A percentile compares a stretch with the other conserved stretches of the same genome.
Evolutionary conservation across 2,888 invertebrate species (phyloP).

Genomic region (Macrophya alboannulata): DNA sequence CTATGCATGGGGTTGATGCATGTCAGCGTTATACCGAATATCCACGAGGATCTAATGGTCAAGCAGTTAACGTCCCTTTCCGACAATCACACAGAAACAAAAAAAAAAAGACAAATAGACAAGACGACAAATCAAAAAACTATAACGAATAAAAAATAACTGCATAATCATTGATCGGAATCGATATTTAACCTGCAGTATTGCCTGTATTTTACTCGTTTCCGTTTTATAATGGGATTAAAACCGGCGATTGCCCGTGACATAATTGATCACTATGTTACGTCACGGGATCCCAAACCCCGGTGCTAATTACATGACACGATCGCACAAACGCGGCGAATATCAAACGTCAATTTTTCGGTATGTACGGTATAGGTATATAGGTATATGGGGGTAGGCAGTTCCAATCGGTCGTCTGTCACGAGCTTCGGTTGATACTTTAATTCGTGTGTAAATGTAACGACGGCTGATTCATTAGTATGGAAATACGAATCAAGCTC

Average conservation of each 20-base stretch:
- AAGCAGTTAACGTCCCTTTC: not conserved
- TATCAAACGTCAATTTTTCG: constrained; percentile 44
- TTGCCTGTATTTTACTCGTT: not conserved
- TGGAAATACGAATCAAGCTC: constrained; percentile 24
- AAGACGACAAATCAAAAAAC: not conserved
- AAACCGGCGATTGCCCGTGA: not conserved
- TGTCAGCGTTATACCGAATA: constrained; percentile 61
- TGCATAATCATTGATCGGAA: not conserved
- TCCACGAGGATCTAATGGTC: constrained; percentile 28
- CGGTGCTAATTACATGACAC: constrained; percentile 6
- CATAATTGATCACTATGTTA: constrained; percentile 8
- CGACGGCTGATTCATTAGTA: constrained; percentile 41
- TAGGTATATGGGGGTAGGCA: not conserved
- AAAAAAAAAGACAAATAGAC: not conserved
- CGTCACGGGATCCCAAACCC: not conserved
- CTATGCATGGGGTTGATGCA: constrained; percentile 70
- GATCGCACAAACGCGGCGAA: not conserved
- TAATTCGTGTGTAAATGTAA: constrained; percentile 42
- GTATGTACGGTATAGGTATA: not conserved
- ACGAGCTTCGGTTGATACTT: constrained; percentile 11
- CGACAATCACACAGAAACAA: not conserved
- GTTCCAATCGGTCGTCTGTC: constrained; percentile 25
- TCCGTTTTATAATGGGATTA: constrained; percentile 9
- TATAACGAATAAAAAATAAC: not conserved
- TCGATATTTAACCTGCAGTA: not conserved